Percentiles rank a stretch among this genome's conserved stretches.
These are phyloP conservation scores for Anabacerthia variegaticeps DNA, from an alignment of 2,797 vertebrate species.

Conservation along the genomic window DNA sequence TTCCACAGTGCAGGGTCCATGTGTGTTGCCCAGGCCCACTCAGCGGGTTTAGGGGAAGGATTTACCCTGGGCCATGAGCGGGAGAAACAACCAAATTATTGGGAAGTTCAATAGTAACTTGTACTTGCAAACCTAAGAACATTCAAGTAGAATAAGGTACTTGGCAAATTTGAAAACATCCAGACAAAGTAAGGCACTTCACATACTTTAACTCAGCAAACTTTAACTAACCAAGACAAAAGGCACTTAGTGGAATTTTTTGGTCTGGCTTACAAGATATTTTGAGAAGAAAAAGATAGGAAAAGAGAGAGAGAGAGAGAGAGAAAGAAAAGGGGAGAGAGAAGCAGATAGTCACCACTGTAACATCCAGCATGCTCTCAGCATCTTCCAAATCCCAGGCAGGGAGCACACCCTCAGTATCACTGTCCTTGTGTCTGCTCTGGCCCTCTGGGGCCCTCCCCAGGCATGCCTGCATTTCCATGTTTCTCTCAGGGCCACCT, in stretches of 20 bases:
- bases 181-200: neutral
- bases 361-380: neutral
- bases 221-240: neutral
- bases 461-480: neutral
- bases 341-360: neutral
- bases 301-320: neutral
- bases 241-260: neutral
- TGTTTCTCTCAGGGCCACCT: neutral
- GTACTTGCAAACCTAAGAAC: neutral
- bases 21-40: neutral
- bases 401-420: neutral
- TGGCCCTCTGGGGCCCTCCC: neutral
- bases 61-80: neutral
- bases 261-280: neutral
- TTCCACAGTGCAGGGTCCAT: neutral
- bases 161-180: neutral
- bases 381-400: neutral
- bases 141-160: neutral
- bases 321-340: neutral
- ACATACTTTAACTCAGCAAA: neutral
- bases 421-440: neutral
- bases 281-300: neutral
- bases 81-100: neutral
- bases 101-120: neutral
- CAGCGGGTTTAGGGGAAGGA: neutral